These are phyloP conservation scores for Elephas maximus DNA, from an alignment of 2,113 vertebrate species.

Conservation along the genomic window DNA sequence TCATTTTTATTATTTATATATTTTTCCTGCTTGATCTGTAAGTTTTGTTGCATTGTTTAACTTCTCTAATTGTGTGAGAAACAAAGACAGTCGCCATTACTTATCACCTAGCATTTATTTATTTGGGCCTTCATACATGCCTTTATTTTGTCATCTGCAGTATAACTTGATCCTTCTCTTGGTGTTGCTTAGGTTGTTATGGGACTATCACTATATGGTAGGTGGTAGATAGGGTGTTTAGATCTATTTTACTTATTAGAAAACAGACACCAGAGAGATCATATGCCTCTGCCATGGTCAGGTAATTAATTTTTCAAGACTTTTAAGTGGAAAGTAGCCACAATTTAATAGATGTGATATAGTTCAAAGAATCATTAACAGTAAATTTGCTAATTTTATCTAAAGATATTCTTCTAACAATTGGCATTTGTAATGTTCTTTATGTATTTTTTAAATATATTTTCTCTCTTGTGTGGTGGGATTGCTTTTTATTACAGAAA, in stretches of 20 bases:
- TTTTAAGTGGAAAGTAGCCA: not conserved
- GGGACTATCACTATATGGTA: not conserved
- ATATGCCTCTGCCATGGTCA: not conserved
- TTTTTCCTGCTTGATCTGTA: not conserved
- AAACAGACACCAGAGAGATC: constrained; percentile 1
- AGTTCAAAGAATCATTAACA: constrained; percentile 44
- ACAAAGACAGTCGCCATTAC: not conserved
- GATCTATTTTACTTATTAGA: not conserved
- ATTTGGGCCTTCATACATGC: not conserved
- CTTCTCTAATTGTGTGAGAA: constrained; percentile 35
- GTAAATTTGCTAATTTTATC: constrained; percentile 41
- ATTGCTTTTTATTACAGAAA: constrained; percentile 89
- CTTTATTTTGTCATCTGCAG: not conserved
- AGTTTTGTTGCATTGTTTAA: not conserved
- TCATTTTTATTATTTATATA: not conserved
- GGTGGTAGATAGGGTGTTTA: not conserved
- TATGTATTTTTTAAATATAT: constrained; percentile 51
- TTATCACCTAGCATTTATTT: not conserved
- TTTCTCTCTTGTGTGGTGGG: not conserved
- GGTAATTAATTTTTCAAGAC: constrained; percentile 26
- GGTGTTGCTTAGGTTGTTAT: not conserved
- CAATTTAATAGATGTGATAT: constrained; percentile 27
- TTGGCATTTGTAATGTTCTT: constrained; percentile 44
- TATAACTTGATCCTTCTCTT: not conserved
- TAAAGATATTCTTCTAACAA: constrained; percentile 53